phyloP scores from a whole-genome alignment of 2,888 invertebrate genomes.

The Drosophila emarginata region DNA sequence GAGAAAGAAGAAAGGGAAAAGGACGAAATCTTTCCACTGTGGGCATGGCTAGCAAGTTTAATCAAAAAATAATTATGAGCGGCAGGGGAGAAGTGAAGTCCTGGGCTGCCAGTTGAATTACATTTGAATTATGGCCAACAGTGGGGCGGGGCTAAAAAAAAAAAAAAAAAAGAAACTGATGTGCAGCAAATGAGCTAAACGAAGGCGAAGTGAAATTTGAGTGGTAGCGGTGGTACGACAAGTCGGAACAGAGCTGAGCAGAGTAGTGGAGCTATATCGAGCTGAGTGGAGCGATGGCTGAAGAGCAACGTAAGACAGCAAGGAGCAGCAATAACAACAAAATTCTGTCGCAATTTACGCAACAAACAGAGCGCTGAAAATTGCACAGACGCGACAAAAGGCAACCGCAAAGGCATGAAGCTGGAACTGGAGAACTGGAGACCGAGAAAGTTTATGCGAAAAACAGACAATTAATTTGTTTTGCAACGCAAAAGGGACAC shows the following conservation, averaged over 20 bases:
- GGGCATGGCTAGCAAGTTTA: constrained; percentile 56
- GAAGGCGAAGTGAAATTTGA: constrained; percentile 68
- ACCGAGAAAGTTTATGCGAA: constrained; percentile 61
- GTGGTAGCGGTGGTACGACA: constrained; percentile 14
- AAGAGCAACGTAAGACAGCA: constrained; percentile 28
- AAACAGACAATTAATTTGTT: constrained; percentile 75
- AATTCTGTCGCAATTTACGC: constrained; percentile 61
- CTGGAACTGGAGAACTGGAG: constrained; percentile 25
- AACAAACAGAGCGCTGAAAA: constrained; percentile 65
- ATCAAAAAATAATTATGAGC: constrained; percentile 79
- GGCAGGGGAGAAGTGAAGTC: constrained; percentile 55
- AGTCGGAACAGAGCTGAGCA: not conserved
- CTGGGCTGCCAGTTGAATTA: constrained; percentile 60
- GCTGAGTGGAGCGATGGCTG: not conserved
- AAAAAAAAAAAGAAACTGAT: constrained; percentile 35
- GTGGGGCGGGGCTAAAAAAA: constrained; percentile 16
- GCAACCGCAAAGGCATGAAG: constrained; percentile 26
- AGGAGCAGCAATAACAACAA: constrained; percentile 36
- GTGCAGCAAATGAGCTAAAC: constrained; percentile 72
- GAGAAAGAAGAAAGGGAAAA: not conserved
- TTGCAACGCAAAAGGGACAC: constrained; percentile 49
- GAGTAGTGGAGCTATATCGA: constrained; percentile 10
- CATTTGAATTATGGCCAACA: constrained; percentile 72
- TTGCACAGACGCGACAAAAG: constrained; percentile 42
- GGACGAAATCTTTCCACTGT: not conserved